Evolutionary conservation across 1,140 invertebrate species (phyloP).

Genomic region (Cephus cinctus): DNA sequence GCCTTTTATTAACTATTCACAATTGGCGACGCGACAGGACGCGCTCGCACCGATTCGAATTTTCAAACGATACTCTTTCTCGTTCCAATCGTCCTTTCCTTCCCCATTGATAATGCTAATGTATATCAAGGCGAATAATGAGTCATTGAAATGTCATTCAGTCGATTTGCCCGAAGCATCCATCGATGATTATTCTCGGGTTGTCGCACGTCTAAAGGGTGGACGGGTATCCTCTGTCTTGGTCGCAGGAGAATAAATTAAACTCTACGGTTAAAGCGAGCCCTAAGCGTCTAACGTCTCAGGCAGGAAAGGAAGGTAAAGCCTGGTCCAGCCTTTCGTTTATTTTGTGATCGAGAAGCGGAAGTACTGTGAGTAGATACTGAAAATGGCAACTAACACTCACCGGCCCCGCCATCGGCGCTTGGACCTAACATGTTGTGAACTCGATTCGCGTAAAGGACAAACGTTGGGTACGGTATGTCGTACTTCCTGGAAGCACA

Average conservation of each 20-base stretch:
- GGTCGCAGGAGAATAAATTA: too few relatives aligned
- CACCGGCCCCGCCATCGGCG: conserved; percentile 80
- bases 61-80: too few relatives aligned
- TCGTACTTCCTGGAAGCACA: conserved; percentile 73
- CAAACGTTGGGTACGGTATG: conserved; percentile 92
- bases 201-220: too few relatives aligned
- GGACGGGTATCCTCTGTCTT: too few relatives aligned
- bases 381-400: conserved; percentile 49
- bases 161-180: too few relatives aligned
- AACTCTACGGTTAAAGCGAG: too few relatives aligned
- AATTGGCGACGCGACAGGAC: conserved; percentile 25
- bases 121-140: background rate
- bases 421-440: conserved; percentile 92
- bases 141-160: conserved; percentile 4
- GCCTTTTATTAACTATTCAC: conserved; percentile 41
- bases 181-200: too few relatives aligned
- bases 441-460: conserved; percentile 89
- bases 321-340: too few relatives aligned
- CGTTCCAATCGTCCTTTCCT: too few relatives aligned
- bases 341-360: conserved; percentile 20
- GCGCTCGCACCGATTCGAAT: background rate
- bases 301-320: too few relatives aligned
- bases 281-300: too few relatives aligned
- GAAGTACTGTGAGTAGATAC: conserved; percentile 17
- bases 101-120: background rate